Evolutionary conservation across 2,113 vertebrate genomes (phyloP).

Genomic region (Triplophysa rosa): DNA sequence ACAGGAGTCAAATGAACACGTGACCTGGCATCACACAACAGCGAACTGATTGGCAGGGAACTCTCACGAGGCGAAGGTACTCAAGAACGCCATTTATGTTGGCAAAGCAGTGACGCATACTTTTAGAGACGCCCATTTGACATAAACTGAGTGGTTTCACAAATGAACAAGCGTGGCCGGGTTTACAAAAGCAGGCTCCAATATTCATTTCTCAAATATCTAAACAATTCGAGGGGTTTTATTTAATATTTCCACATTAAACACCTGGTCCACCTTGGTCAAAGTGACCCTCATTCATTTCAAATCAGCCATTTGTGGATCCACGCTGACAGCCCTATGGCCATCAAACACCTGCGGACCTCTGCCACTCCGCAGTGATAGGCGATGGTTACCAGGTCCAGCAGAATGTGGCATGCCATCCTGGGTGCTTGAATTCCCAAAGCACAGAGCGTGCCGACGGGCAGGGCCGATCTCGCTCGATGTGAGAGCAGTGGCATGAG

Average conservation of each 20-base stretch:
- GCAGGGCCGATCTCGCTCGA: slow-evolving; percentile 14
- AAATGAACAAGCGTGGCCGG: neutral
- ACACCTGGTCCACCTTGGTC: slow-evolving; percentile 28
- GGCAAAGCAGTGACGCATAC: neutral
- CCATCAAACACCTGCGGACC: slow-evolving; percentile 40
- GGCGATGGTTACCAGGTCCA: slow-evolving; percentile 48
- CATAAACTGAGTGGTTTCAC: neutral
- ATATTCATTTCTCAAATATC: no score
- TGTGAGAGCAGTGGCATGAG: slow-evolving; percentile 8
- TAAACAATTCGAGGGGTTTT: no score
- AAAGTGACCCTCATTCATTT: slow-evolving; percentile 23
- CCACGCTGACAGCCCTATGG: slow-evolving; percentile 32
- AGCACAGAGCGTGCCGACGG: slow-evolving; percentile 9
- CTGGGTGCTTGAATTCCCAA: slow-evolving; percentile 42
- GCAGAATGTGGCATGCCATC: slow-evolving; percentile 41
- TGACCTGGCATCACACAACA: neutral
- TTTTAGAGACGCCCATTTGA: neutral
- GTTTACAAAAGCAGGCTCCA: no score
- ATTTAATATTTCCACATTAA: no score
- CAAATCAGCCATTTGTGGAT: slow-evolving; percentile 16
- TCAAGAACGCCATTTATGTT: neutral
- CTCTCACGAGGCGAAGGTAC: no score
- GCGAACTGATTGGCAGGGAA: neutral
- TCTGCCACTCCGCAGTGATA: slow-evolving; percentile 10
- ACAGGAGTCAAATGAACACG: neutral